Evolutionary conservation across 2,113 vertebrate species (phyloP).

Genomic region (Neofelis nebulosa): DNA sequence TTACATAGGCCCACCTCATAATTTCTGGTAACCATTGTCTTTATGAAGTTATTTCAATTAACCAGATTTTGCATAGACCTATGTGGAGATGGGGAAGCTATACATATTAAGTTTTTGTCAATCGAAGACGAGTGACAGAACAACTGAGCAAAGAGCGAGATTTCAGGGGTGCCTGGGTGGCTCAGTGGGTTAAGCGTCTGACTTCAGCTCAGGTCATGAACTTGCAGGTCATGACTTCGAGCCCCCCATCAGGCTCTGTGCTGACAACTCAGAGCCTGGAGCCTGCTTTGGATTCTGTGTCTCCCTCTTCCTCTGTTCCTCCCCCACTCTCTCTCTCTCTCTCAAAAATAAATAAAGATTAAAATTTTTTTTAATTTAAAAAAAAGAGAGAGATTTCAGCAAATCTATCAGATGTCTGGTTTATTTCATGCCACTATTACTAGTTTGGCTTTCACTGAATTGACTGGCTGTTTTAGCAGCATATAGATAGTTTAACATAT

Average conservation of each 20-base stretch:
- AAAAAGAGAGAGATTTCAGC: background rate
- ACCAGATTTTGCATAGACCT: background rate
- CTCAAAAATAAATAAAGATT: too few species aligned
- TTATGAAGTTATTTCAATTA: constrained; percentile 19
- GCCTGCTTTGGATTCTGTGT: too few species aligned
- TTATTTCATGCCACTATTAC: constrained; percentile 30
- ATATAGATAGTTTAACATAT: background rate
- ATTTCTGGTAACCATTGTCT: background rate
- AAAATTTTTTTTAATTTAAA: too few species aligned
- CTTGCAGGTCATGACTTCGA: too few species aligned
- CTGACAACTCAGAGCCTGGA: too few species aligned
- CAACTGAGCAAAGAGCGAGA: background rate
- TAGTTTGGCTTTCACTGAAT: constrained; percentile 37
- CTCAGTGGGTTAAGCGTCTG: too few species aligned
- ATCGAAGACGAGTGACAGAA: background rate
- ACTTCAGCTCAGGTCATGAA: too few species aligned
- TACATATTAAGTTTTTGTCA: background rate
- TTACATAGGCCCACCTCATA: background rate
- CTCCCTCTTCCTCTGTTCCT: too few species aligned
- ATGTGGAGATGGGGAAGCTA: background rate
- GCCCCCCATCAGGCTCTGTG: too few species aligned
- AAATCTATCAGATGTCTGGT: background rate
- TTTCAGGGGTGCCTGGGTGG: background rate
- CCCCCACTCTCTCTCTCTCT: too few species aligned
- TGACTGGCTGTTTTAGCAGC: constrained; percentile 7